These are phyloP conservation scores for Poeciliopsis turneri DNA, from an alignment of 2,797 vertebrate species.

Conservation along the genomic window DNA sequence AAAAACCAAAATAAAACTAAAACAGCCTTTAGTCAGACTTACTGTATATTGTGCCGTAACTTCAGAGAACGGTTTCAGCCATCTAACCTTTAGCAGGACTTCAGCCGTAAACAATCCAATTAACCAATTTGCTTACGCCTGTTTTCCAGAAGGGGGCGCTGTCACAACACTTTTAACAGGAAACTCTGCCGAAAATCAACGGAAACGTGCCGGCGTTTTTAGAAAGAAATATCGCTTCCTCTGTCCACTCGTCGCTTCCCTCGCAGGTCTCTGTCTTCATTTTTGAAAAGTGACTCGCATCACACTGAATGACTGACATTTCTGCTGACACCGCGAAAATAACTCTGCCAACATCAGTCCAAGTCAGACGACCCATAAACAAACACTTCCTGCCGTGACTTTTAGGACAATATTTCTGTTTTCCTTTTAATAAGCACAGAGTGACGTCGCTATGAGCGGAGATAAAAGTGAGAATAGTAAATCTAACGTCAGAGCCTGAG, in stretches of 20 bases:
- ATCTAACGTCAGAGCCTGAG: neutral
- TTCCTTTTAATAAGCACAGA: slow-evolving; percentile 27
- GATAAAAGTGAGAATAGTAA: slow-evolving; percentile 22
- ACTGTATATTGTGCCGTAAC: neutral
- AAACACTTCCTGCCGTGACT: slow-evolving; percentile 16
- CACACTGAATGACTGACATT: neutral
- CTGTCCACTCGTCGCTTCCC: neutral
- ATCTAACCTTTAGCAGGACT: slow-evolving; percentile 13
- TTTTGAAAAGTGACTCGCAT: neutral
- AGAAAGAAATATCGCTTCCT: neutral
- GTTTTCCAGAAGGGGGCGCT: slow-evolving; percentile 78
- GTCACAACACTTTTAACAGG: slow-evolving; percentile 62
- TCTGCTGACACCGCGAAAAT: too few species aligned
- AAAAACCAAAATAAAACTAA: neutral
- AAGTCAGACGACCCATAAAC: slow-evolving; percentile 9
- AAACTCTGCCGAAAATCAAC: slow-evolving; percentile 18
- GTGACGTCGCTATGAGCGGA: slow-evolving; percentile 62
- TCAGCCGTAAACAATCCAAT: slow-evolving; percentile 57
- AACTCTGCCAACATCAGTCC: neutral
- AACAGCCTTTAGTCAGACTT: neutral
- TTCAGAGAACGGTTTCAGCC: neutral
- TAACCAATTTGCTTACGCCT: slow-evolving; percentile 61
- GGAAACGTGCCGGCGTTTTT: slow-evolving; percentile 8
- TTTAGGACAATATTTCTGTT: slow-evolving; percentile 17
- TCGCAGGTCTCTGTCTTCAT: neutral